Conservation (phyloP, 2,797 vertebrate species). For the Sebastolobus altivelis region DNA sequence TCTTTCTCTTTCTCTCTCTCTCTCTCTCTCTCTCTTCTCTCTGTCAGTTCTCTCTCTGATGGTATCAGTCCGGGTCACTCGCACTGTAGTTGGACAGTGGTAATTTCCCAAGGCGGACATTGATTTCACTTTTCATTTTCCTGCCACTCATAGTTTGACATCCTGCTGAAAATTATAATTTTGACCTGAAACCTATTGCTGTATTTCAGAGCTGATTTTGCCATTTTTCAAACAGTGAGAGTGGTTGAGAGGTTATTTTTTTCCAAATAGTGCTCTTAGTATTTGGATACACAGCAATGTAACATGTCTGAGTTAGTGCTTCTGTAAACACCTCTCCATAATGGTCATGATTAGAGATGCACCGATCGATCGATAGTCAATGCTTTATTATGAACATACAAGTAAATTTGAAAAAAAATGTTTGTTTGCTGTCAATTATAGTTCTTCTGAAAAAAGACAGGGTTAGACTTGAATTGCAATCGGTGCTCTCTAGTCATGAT, state of each 20-base stretch:
- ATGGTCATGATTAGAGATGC: background rate
- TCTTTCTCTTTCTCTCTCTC: background rate
- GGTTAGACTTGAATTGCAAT: no score
- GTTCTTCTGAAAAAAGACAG: no score
- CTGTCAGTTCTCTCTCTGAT: slow-evolving; percentile 39
- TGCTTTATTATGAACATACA: no score
- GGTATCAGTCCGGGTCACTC: slow-evolving; percentile 64
- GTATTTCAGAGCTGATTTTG: slow-evolving; percentile 22
- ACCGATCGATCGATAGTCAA: background rate
- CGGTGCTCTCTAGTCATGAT: background rate
- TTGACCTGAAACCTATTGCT: slow-evolving; percentile 23
- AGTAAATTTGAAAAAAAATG: no score
- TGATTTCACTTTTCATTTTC: slow-evolving; percentile 73
- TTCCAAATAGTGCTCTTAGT: background rate
- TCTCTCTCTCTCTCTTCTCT: slow-evolving; percentile 15
- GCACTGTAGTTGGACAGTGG: slow-evolving; percentile 60
- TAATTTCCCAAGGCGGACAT: slow-evolving; percentile 76
- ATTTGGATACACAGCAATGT: background rate
- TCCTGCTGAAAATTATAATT: slow-evolving; percentile 58
- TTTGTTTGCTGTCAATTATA: no score
- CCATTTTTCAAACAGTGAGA: background rate
- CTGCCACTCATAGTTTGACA: slow-evolving; percentile 63
- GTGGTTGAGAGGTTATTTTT: background rate
- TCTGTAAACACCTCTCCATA: background rate
- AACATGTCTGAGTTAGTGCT: background rate